Base-by-base conservation (phyloP, 2,797 vertebrate species). In the Anguilla obscura region DNA sequence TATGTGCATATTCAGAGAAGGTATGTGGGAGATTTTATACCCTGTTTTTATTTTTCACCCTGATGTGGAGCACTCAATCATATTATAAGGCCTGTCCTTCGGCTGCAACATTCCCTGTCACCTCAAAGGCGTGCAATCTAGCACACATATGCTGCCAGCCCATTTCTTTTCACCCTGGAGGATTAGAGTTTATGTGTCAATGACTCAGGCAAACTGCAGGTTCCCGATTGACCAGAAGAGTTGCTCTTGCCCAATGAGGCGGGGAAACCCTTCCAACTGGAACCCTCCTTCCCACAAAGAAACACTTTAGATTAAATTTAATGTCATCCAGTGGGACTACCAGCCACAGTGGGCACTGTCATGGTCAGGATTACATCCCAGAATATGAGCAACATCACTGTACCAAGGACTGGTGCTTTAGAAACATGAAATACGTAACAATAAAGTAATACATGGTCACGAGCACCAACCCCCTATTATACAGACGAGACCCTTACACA, bases 201-300 rank as follows among this genome's bases (percentile, higher is more conserved):
- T 69, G 63, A 27, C n/a, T 1, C n/a, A 69, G 63, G 9, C 63
- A 27, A 27, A 69, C 63, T 69, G 63, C 63, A 69, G 24, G n/a
- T 69, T n/a, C 63, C 63, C 63, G 9, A 69, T n/a, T 27, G 4
- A 69, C 63, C 63, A 69, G 63, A 69, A 27, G 24, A 69, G 24
- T 27, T 69, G 63, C 63, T 69, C 63, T 69, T 69, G 63, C n/a
- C 63, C 63, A 69, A 69, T 69, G 63, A 69, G 63, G 63, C 63
- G n/a, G n/a, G n/a, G 24, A 69, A 69, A 69, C 9, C 63, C 63
- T 69, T n/a, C 24, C 63, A 69, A 69, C 63, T 69, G 56, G n/a
- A n/a, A 69, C 63, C 63, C 63, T 69, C 63, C 63, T 8, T 69
- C 63, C n/a, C 63, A 69, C n/a, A 69, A 27, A 27, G 1, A 3